phyloP scores from a whole-genome alignment of 2,113 vertebrate species.

The Equus przewalskii region DNA sequence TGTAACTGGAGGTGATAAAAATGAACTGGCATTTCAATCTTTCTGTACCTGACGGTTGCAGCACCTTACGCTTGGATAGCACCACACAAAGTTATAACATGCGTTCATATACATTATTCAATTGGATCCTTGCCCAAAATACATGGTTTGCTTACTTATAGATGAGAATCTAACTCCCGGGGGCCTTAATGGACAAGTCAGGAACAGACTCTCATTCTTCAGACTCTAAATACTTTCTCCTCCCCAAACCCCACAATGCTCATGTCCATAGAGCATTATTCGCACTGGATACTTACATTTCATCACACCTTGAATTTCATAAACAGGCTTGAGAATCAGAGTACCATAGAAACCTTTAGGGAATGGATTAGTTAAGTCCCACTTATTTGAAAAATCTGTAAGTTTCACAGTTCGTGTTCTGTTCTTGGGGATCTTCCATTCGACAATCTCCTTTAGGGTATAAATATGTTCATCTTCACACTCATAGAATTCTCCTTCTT shows the following conservation, averaged over 20 bases:
- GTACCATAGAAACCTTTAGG: slow-evolving; percentile 87
- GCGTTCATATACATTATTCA: background rate
- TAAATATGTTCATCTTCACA: slow-evolving; percentile 92
- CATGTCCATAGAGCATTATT: background rate
- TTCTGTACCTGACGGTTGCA: background rate
- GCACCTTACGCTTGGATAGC: background rate
- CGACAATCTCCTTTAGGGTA: slow-evolving; percentile 91
- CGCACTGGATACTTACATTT: slow-evolving; percentile 90
- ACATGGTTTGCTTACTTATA: background rate
- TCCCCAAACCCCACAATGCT: background rate
- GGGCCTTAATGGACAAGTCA: background rate
- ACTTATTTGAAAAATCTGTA: slow-evolving; percentile 80
- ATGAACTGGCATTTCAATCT: background rate
- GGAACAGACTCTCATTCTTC: background rate
- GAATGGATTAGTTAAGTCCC: slow-evolving; percentile 81
- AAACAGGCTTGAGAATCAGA: slow-evolving; percentile 90
- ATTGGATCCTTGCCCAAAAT: background rate
- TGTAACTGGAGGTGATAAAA: slow-evolving; percentile 21
- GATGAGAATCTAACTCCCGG: background rate
- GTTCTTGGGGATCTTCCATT: slow-evolving; percentile 92
- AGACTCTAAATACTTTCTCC: background rate
- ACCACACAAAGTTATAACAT: background rate
- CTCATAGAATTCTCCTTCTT: slow-evolving; percentile 91
- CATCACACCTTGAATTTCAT: slow-evolving; percentile 92
- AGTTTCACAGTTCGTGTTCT: slow-evolving; percentile 88